Evolutionary conservation across 1,140 invertebrate species (phyloP).

Genomic region (Euura lappo): DNA sequence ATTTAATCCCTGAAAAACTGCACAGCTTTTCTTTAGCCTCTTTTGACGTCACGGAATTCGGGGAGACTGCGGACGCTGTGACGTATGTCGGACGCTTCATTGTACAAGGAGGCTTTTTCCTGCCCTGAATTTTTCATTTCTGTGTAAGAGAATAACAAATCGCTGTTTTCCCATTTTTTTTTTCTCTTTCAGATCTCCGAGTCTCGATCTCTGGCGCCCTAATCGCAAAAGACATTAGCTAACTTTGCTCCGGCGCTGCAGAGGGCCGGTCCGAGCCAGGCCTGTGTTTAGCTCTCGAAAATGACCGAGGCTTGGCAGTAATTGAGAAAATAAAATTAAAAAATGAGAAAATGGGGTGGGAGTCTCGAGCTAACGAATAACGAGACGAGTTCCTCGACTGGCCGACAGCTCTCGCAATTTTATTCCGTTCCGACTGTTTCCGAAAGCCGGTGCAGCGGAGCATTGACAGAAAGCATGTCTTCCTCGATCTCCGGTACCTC

Average conservation of each 20-base stretch:
- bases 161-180: too few relatives aligned
- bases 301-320: neutral
- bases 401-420: neutral
- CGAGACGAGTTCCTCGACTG: neutral
- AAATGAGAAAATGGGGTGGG: neutral
- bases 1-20: neutral
- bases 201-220: neutral
- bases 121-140: too few relatives aligned
- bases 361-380: too few relatives aligned
- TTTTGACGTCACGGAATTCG: neutral
- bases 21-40: neutral
- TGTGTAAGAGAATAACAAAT: too few relatives aligned
- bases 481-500: neutral
- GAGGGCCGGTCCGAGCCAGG: neutral
- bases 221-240: neutral
- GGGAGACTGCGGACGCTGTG: too few relatives aligned
- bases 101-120: too few relatives aligned
- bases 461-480: neutral
- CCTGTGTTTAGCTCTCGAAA: constrained; percentile 1
- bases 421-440: neutral
- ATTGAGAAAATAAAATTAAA: constrained; percentile 3
- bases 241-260: neutral
- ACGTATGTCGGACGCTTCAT: too few relatives aligned
- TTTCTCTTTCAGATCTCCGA: too few relatives aligned
- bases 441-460: neutral